A percentile compares a stretch with the other conserved stretches of the same genome.
These are phyloP conservation scores for Steinernema carpocapsae DNA, from an alignment of 2,888 invertebrate species.

Conservation along the genomic window DNA sequence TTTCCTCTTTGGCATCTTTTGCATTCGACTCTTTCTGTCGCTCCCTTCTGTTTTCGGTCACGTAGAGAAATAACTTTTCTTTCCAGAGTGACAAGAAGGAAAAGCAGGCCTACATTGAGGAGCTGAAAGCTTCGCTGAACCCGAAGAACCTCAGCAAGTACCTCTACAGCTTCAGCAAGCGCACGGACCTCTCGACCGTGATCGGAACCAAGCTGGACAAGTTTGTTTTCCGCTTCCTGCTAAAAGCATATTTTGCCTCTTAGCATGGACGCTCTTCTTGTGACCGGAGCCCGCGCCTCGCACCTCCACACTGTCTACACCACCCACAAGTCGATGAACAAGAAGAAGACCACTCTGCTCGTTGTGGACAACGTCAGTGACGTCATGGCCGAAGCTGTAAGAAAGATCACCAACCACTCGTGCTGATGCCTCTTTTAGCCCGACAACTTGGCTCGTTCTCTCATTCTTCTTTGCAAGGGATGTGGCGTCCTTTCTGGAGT, in stretches of 20 bases:
- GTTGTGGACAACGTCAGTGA: conserved; percentile 86
- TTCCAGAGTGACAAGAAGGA: conserved; percentile 32
- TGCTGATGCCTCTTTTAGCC: conserved; percentile 75
- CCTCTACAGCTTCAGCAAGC: conserved; percentile 62
- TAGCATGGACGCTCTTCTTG: conserved; percentile 79
- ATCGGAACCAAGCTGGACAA: conserved; percentile 67
- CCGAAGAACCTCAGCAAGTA: conserved; percentile 64
- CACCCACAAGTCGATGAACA: conserved; percentile 80
- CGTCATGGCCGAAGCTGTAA: conserved; percentile 83
- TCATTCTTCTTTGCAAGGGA: conserved; percentile 86
- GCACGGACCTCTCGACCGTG: conserved; percentile 63
- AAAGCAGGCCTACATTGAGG: conserved; percentile 52
- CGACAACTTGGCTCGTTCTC: conserved; percentile 83
- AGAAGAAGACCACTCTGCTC: conserved; percentile 82
- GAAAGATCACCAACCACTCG: conserved; percentile 54
- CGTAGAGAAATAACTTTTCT: background rate
- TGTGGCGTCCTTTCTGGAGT: conserved; percentile 74
- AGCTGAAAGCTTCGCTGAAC: conserved; percentile 64
- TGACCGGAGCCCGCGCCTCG: conserved; percentile 81
- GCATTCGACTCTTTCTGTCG: conserved; percentile 11
- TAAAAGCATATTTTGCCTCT: conserved; percentile 35
- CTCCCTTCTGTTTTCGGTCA: background rate
- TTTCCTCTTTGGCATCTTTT: conserved; percentile 11
- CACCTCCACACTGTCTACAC: conserved; percentile 80
- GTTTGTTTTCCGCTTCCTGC: conserved; percentile 43